These are phyloP conservation scores for Creontiades dilutus DNA, from an alignment of 2,888 invertebrate genomes.

Conservation along the genomic window DNA sequence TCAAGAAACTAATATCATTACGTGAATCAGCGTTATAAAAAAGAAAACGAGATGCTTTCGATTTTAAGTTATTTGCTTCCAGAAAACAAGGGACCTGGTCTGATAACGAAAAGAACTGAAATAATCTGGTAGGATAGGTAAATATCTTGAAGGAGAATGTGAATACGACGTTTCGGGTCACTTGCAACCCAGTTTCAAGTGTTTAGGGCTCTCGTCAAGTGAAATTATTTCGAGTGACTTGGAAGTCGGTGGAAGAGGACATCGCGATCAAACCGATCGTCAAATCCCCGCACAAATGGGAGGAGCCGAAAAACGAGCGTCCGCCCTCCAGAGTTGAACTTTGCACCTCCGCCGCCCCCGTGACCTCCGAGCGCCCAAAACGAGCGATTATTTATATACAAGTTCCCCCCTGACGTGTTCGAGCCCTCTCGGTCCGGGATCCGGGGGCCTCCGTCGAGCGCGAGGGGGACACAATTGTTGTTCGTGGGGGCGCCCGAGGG, in stretches of 20 bases:
- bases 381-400: constrained; percentile 30
- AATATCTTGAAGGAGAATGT: too few species aligned
- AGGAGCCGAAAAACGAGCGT: constrained; percentile 11
- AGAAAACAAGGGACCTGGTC: too few species aligned
- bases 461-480: constrained; percentile 56
- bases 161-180: too few species aligned
- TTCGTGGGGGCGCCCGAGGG: constrained; percentile 55
- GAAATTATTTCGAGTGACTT: not conserved
- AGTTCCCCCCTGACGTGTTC: not conserved
- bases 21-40: too few species aligned
- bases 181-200: too few species aligned
- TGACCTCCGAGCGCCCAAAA: not conserved
- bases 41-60: too few species aligned
- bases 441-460: not conserved
- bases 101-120: too few species aligned
- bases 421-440: not conserved
- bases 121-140: too few species aligned
- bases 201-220: too few species aligned
- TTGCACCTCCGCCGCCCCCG: not conserved
- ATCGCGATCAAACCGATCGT: too few species aligned
- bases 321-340: not conserved
- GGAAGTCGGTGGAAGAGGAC: not conserved
- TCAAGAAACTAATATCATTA: too few species aligned
- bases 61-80: too few species aligned
- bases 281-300: not conserved